Percentiles rank a stretch among this genome's conserved stretches.
These are phyloP conservation scores for Leucophora obtusa DNA, from an alignment of 2,888 invertebrate genomes.

Conservation along the genomic window DNA sequence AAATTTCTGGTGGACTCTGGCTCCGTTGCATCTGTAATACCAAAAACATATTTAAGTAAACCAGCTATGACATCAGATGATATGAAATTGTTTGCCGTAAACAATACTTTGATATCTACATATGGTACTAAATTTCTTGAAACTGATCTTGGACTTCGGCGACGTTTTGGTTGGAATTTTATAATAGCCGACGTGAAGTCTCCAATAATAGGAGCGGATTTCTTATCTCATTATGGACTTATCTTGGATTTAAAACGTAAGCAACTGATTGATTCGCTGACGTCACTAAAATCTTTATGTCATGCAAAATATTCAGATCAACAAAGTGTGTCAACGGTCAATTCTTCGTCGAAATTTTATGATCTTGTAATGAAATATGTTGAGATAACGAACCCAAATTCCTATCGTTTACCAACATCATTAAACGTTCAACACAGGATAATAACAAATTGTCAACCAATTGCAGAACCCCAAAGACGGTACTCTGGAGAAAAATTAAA, in stretches of 20 bases:
- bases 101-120: conserved; percentile 34
- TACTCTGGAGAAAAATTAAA: too few relatives aligned
- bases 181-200: conserved; percentile 45
- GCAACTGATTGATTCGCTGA: conserved; percentile 17
- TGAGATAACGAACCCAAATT: conserved; percentile 32
- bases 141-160: conserved; percentile 35
- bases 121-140: conserved; percentile 46
- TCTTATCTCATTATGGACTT: conserved; percentile 35
- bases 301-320: conserved; percentile 16
- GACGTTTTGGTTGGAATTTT: conserved; percentile 45
- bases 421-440: too few relatives aligned
- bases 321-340: conserved; percentile 20
- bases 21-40: conserved; percentile 35
- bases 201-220: conserved; percentile 41
- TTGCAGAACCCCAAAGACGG: too few relatives aligned
- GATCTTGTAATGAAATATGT: conserved; percentile 14
- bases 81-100: conserved; percentile 37
- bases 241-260: conserved; percentile 34
- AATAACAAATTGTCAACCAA: too few relatives aligned
- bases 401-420: conserved; percentile 23
- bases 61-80: conserved; percentile 7
- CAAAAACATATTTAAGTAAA: conserved; percentile 21
- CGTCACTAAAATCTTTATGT: conserved; percentile 8
- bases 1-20: conserved; percentile 34
- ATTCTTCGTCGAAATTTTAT: conserved; percentile 19